Evolutionary conservation across 2,797 vertebrate species (phyloP), one percentile per base, ranked within the genome.

Genomic region (Discoglossus pictus): DNA sequence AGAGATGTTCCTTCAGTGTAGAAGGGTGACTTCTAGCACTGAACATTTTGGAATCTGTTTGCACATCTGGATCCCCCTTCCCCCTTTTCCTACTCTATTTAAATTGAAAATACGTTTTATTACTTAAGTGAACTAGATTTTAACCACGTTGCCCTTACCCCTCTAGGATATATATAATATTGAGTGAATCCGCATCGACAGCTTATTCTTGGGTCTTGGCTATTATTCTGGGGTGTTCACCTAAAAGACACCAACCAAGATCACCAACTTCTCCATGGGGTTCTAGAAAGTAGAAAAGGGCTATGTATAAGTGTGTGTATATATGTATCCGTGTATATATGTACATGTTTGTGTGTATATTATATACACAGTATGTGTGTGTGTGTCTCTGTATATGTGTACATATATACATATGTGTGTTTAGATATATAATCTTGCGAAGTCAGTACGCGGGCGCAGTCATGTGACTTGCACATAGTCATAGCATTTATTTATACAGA

Each of bases 211-310:
- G 15, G 23, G 42, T 40, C 53, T 58, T 50, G 53, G 31, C 34
- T 51, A 35, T 31, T 43, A 67, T 38, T 40, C 38, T 58, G 52
- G 6, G 2, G 34, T 25, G 38, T 12, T 21, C 11, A 12, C 40
- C 10, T 10, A 15, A 23, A 10, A 61, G 11, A 44, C 24, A 13
- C 15, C 20, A 65, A 11, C 11, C 58, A 21, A 35, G 38, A 38
- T 36, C 25, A 60, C 47, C 35, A 20, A 25, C 60, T 24, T 34
- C 52, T 58, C 43, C 62, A 56, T 40, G 46, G 42, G 36, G 51
- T 63, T 64, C 43, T 40, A 17, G 51, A 48, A 60, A 68, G 34
- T 38, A 54, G 43, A 16, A 63, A 71, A 71, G 68, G 68, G 68
- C 68, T 71, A 34, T 63, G 27, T 63, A 50, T 21, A 58, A 47